Conservation (phyloP, 2,888 invertebrate species). For the Xylocampa areola region DNA sequence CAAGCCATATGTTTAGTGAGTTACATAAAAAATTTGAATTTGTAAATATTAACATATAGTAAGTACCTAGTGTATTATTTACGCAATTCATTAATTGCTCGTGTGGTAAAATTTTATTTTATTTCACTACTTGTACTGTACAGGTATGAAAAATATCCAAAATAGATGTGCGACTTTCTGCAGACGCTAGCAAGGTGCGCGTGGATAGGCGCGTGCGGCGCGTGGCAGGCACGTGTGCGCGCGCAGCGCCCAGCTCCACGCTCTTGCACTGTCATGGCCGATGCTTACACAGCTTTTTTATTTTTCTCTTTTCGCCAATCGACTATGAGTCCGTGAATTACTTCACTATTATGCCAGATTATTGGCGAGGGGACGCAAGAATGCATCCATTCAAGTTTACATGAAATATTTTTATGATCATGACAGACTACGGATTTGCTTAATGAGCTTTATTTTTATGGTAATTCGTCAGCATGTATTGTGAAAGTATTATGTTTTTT, state of each 20-base stretch:
- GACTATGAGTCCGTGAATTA: constrained; percentile 81
- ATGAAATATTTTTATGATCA: constrained; percentile 76
- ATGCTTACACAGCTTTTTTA: constrained; percentile 73
- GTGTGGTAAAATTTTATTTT: no score
- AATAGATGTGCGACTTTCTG: constrained; percentile 59
- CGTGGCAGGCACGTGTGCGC: constrained; percentile 79
- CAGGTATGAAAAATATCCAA: constrained; percentile 3
- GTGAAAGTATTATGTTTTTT: not conserved
- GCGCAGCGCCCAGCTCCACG: constrained; percentile 66
- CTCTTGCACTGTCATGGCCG: constrained; percentile 84
- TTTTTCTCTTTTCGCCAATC: constrained; percentile 72
- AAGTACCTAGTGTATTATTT: no score
- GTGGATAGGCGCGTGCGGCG: constrained; percentile 61
- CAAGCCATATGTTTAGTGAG: no score
- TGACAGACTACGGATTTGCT: constrained; percentile 57
- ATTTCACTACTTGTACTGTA: no score
- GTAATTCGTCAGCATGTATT: constrained; percentile 37
- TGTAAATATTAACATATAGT: no score
- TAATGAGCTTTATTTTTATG: constrained; percentile 59
- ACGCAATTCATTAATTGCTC: no score
- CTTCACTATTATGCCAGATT: constrained; percentile 78
- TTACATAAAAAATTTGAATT: no score
- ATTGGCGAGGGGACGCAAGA: constrained; percentile 69
- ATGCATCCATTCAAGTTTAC: constrained; percentile 77
- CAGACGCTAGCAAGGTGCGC: constrained; percentile 82